Base-by-base conservation (phyloP, 2,797 vertebrate species). In the Characodon lateralis region DNA sequence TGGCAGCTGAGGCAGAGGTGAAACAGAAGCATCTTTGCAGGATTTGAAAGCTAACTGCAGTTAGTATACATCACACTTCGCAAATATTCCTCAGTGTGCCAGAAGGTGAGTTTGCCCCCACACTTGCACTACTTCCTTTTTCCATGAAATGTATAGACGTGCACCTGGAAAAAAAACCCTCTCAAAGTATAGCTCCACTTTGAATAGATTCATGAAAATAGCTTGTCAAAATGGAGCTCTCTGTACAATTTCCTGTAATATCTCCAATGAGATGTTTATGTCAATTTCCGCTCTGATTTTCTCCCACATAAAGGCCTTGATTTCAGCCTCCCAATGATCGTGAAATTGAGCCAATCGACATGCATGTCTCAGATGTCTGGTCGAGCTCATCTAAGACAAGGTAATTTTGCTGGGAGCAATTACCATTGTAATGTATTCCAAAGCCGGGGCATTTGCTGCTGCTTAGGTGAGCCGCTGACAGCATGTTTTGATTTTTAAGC, bases 351-450 rank as follows among this genome's bases (percentile, higher is more conserved):
- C 94, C 95, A 95, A 96, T 94, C 96, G 96, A 97, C 96, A 96
- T 89, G 92, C 95, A 93, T 73, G 89, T 87, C 77, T 96, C 91
- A 88, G 94, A 96, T 91, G 92, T 94, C 95, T 95, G 94, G 95
- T 95, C 87, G 90, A 75, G 91, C 96, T 96, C 90, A 92, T 95
- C 96, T 96, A 93, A 95, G 95, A 95, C 95, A 96, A 96, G 95
- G 96, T 97, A 97, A 98, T 95, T 97, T 96, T 96, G 96, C 95
- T 94, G 86, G 65, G 93, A 96, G 96, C 97, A 98, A 98, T 98
- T 98, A 98, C 96, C 95, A 96, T 89, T 88, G 92, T 98, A 98
- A 98, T 98, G 97, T 97, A 96, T 97, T 97, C 97, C 96, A 96
- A 97, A 97, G 97, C 96, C 96, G 90, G 96, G 96, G 95, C 95